Evolutionary conservation across 2,797 vertebrate genomes (phyloP).

Genomic region (Spatula clypeata): DNA sequence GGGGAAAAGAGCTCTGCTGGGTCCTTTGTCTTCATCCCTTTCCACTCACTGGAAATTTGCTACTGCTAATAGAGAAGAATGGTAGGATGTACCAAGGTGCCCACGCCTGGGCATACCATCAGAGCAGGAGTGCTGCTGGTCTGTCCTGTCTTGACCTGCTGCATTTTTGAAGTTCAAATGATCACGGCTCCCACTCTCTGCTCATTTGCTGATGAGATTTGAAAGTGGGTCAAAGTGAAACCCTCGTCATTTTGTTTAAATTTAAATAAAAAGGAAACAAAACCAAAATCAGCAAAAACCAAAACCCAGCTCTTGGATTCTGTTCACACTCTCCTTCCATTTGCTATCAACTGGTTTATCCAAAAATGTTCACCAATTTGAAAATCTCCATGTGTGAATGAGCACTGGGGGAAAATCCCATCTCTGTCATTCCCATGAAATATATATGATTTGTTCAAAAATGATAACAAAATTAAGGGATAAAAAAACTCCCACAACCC

Average conservation of each 20-base stretch:
- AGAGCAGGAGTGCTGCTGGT: not conserved
- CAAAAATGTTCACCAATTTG: not conserved
- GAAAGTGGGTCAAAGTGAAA: constrained; percentile 23
- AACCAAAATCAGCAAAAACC: accelerated
- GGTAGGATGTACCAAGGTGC: not conserved
- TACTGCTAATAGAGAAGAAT: not conserved
- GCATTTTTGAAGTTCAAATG: not conserved
- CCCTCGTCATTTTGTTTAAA: not conserved
- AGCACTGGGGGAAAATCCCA: not conserved
- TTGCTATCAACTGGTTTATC: not conserved
- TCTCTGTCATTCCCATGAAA: not conserved
- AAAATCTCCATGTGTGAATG: not conserved
- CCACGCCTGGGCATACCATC: not conserved
- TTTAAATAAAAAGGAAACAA: not conserved
- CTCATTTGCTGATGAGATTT: not conserved
- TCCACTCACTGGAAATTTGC: not conserved
- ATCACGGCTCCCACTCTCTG: not conserved
- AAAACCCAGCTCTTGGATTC: not conserved
- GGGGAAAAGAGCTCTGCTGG: accelerated
- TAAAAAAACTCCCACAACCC: not conserved
- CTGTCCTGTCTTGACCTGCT: not conserved
- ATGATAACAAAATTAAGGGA: not conserved
- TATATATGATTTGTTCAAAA: not conserved
- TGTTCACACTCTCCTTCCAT: not conserved
- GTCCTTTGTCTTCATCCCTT: not conserved